Evolutionary conservation across 2,113 vertebrate species (phyloP).

Genomic region (Notothenia coriiceps): DNA sequence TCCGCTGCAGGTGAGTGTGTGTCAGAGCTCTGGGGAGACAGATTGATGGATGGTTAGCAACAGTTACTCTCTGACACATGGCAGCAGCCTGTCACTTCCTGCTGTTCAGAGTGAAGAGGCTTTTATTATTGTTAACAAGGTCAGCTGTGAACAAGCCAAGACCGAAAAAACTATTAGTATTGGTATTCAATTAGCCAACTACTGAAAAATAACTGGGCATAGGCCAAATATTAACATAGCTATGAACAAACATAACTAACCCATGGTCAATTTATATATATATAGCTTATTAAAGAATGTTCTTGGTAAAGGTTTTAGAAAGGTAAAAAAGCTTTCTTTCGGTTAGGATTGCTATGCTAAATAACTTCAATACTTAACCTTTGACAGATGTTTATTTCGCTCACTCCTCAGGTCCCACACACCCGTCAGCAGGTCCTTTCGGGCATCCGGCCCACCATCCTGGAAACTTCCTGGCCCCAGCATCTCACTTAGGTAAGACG

Average conservation of each 20-base stretch:
- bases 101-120: not conserved
- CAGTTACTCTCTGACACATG: not conserved
- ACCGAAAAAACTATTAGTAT: not conserved
- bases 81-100: not conserved
- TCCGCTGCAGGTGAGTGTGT: constrained; percentile 90
- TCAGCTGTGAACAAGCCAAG: not conserved
- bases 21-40: not conserved
- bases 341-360: not conserved
- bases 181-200: not conserved
- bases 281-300: no score
- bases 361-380: not conserved
- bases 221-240: not conserved
- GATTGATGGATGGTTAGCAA: constrained; percentile 8
- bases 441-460: constrained; percentile 92
- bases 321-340: no score
- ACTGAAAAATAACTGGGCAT: not conserved
- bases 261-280: not conserved
- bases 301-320: no score
- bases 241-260: not conserved
- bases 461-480: constrained; percentile 93
- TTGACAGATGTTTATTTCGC: not conserved
- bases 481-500: constrained; percentile 91
- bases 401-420: constrained; percentile 87
- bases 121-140: not conserved
- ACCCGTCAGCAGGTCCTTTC: constrained; percentile 91